Conservation (phyloP, 2,113 vertebrate species). For the Pipra filicauda region DNA sequence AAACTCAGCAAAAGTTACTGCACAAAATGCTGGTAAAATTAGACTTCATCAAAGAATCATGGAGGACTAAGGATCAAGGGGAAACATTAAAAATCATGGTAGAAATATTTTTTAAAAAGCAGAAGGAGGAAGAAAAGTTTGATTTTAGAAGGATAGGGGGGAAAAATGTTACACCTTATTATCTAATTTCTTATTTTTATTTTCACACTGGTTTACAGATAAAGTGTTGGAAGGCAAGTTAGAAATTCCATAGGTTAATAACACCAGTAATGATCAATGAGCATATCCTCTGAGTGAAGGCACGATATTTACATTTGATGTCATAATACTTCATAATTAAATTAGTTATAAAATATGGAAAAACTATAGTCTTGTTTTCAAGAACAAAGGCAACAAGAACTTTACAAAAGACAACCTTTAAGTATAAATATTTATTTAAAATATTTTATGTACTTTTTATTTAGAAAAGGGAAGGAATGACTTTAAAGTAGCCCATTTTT, state of each 20-base stretch:
- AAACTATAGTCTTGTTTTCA: neutral
- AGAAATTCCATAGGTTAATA: neutral
- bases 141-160: neutral
- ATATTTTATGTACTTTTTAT: neutral
- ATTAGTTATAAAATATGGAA: neutral
- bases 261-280: neutral
- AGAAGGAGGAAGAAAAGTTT: neutral
- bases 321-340: neutral
- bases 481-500: neutral
- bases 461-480: neutral
- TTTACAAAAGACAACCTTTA: neutral
- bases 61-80: neutral
- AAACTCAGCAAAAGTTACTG: conserved; percentile 50
- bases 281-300: neutral
- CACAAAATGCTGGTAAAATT: conserved; percentile 45
- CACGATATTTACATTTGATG: neutral
- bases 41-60: conserved; percentile 45
- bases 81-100: conserved; percentile 4
- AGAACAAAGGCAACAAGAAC: neutral
- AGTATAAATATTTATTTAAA: neutral
- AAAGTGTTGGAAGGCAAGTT: neutral
- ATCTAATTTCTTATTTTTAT: neutral
- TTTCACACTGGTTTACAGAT: neutral
- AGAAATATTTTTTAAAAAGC: neutral
- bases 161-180: neutral